Evolutionary conservation across 2,888 invertebrate genomes (phyloP).

Genomic region (Agrilus biguttatus): DNA sequence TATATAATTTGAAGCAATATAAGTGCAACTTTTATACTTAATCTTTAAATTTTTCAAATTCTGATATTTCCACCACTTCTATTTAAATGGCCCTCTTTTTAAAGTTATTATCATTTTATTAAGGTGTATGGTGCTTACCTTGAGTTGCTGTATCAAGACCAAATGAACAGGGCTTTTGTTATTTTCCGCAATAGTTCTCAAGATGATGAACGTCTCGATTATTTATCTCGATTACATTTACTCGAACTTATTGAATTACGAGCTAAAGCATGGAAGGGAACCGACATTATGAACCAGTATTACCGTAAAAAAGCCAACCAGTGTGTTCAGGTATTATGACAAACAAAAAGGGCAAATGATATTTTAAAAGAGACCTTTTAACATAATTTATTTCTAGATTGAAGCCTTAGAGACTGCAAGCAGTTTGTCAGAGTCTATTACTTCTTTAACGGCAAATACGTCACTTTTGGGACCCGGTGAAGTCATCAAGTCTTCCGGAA

Average conservation of each 20-base stretch:
- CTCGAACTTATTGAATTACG: constrained; percentile 86
- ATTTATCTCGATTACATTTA: constrained; percentile 72
- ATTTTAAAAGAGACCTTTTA: too few species aligned
- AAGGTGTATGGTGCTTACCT: constrained; percentile 57
- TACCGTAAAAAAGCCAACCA: constrained; percentile 46
- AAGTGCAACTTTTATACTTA: too few species aligned
- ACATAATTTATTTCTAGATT: constrained; percentile 14
- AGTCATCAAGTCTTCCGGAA: constrained; percentile 75
- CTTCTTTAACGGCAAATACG: constrained; percentile 33
- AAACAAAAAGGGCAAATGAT: neutral
- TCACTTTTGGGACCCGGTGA: constrained; percentile 68
- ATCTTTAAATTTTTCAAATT: too few species aligned
- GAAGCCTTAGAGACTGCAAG: constrained; percentile 24
- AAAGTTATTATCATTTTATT: constrained; percentile 3
- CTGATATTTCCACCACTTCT: neutral
- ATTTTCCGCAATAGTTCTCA: constrained; percentile 81
- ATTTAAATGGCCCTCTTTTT: neutral
- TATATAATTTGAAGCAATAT: too few species aligned
- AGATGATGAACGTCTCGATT: constrained; percentile 74
- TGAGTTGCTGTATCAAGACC: constrained; percentile 71
- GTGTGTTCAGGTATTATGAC: constrained; percentile 19
- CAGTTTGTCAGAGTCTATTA: constrained; percentile 34
- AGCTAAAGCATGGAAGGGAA: constrained; percentile 81
- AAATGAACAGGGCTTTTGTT: constrained; percentile 71
- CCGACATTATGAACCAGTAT: constrained; percentile 72